Evolutionary conservation across 2,113 vertebrate species (phyloP), one percentile per base, ranked within the genome.

Genomic region (Thinocorus orbignyianus): DNA sequence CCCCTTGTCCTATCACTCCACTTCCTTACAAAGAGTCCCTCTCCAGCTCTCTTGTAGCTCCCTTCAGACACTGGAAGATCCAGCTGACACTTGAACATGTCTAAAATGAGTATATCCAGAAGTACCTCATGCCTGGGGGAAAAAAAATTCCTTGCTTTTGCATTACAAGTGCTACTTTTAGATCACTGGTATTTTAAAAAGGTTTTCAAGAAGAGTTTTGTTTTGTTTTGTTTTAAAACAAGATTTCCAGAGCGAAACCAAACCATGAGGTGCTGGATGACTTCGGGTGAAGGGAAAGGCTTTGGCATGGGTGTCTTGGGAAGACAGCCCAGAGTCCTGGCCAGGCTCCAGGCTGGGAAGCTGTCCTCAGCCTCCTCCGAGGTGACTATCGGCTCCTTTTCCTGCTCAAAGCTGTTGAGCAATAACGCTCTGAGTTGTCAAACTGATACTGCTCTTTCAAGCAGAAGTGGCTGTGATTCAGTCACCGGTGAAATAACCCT

Each of bases 381-480:
- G 94, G 57, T 71, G 79, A 86, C 78, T 76, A 81, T 72, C 42
- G 2, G 81, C 89, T 92, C 78, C 54, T 79, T 78, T 95, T 95
- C 92, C 87, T 80, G 84, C 93, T 96, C 28, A 1, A 83, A 95
- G 90, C 81, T 85, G 65, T 95, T 93, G 94, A 91, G 92, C 87
- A 96, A 94, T 81, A 95, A 86, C 71, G 65, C 84, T 95, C 77
- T 52, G 87, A 91, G 81, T 62, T 96, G 90, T 94, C 92, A 96
- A 81, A 91, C 84, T 88, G 93, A 96, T 90, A 85, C 70, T 58
- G 49, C 87, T 89, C 94, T 81, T 64, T 79, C 86, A 84, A 77
- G 89, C 87, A 95, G 94, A 96, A 96, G 78, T 80, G 65, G 62
- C 62, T 92, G 49, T 49, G 90, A 80, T 90, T 96, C 93, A 91